phyloP scores from a whole-genome alignment of 2,797 vertebrate species.

The Prunella strophiata region DNA sequence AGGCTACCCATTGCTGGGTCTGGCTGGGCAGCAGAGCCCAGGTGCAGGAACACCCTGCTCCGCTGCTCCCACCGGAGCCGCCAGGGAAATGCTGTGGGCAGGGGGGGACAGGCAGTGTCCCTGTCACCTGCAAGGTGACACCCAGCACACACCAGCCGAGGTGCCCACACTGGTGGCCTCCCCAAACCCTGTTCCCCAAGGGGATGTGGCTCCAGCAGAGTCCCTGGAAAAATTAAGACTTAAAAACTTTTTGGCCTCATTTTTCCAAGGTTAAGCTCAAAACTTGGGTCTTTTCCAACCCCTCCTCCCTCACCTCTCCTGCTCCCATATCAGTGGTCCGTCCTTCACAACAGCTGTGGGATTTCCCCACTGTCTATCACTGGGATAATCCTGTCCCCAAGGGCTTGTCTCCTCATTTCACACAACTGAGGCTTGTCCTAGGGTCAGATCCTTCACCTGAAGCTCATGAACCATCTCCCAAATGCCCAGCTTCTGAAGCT shows the following conservation, averaged over 20 bases:
- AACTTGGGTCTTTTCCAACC: fast-evolving
- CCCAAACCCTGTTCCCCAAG: not conserved
- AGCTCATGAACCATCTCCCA: not conserved
- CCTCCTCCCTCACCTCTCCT: not conserved
- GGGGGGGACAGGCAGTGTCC: not conserved
- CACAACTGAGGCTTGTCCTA: not conserved
- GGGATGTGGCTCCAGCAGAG: not conserved
- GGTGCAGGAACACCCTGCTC: not conserved
- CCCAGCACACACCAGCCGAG: fast-evolving
- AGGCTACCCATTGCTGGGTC: not conserved
- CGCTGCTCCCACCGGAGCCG: fast-evolving
- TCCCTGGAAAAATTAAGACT: not conserved
- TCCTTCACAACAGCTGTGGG: not conserved
- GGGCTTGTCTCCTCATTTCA: not conserved
- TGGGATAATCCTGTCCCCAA: not conserved
- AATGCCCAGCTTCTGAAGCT: not conserved
- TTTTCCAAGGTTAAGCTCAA: not conserved
- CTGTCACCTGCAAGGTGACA: not conserved
- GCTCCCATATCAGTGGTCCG: not conserved
- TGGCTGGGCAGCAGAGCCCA: not conserved
- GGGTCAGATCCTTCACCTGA: not conserved
- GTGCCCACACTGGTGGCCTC: not conserved
- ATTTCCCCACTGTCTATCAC: not conserved
- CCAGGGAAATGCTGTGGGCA: fast-evolving
- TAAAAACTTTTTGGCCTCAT: fast-evolving